Percentiles rank a stretch among this genome's conserved stretches.
Conservation (phyloP, 2,113 vertebrate species). For the Bucco capensis region DNA sequence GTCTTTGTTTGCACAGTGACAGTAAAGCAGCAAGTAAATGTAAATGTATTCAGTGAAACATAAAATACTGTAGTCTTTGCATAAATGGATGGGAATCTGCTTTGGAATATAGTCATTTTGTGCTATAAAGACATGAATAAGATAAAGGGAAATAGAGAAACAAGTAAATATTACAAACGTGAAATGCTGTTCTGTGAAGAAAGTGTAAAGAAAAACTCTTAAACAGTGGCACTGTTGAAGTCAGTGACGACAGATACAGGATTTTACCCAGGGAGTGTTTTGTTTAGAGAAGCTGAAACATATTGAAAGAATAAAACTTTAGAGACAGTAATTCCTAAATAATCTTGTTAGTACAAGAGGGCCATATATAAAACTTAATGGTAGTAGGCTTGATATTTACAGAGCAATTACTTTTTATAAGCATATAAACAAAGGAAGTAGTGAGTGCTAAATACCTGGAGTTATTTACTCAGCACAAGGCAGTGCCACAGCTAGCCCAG, state of each 20-base stretch:
- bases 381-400: background rate
- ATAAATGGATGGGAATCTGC: background rate
- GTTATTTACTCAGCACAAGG: background rate
- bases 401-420: background rate
- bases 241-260: background rate
- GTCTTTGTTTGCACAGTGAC: background rate
- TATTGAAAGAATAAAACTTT: background rate
- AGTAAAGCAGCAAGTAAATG: background rate
- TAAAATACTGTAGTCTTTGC: background rate
- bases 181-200: background rate
- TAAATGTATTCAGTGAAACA: background rate
- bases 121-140: background rate
- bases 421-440: background rate
- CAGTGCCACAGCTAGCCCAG: background rate
- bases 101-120: background rate
- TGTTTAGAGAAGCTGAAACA: constrained; percentile 9
- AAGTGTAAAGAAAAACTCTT: background rate
- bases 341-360: background rate
- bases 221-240: background rate
- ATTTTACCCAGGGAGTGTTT: background rate
- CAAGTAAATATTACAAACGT: background rate
- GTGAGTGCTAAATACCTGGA: background rate
- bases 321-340: background rate
- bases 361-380: background rate
- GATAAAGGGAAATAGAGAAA: background rate